Percentiles rank a stretch among this genome's conserved stretches.
Evolutionary conservation across 1,140 invertebrate species (phyloP).

Genomic region (Asbolus verrucosus): DNA sequence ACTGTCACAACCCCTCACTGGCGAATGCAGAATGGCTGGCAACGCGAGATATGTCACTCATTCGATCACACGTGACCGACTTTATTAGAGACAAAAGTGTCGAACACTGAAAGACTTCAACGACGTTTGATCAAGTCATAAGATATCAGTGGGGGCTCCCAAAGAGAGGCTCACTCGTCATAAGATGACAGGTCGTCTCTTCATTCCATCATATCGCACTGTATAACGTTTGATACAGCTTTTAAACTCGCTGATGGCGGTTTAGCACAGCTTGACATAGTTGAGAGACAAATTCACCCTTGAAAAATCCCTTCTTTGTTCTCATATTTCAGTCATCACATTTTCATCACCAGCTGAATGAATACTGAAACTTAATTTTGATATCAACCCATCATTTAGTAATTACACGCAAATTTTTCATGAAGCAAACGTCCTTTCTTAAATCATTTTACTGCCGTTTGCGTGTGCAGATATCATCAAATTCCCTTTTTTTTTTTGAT

Average conservation of each 20-base stretch:
- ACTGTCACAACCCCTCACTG: slow-evolving; percentile 39
- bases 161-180: slow-evolving; percentile 45
- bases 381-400: too few species aligned
- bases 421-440: too few species aligned
- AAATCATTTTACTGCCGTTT: too few species aligned
- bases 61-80: slow-evolving; percentile 63
- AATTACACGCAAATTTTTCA: too few species aligned
- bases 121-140: slow-evolving; percentile 18
- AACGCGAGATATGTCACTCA: slow-evolving; percentile 62
- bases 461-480: too few species aligned
- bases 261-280: too few species aligned
- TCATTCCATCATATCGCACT: slow-evolving; percentile 24
- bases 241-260: background rate
- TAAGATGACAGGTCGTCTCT: slow-evolving; percentile 44
- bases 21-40: slow-evolving; percentile 57
- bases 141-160: slow-evolving; percentile 8
- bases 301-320: too few species aligned
- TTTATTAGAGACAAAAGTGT: slow-evolving; percentile 63
- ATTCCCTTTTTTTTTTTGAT: too few species aligned
- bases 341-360: too few species aligned
- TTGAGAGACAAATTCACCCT: too few species aligned
- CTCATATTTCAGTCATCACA: too few species aligned
- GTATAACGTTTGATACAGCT: slow-evolving; percentile 30
- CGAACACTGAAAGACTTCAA: slow-evolving; percentile 50
- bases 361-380: too few species aligned